A percentile compares a stretch with the other conserved stretches of the same genome.
Evolutionary conservation across 2,797 vertebrate genomes (phyloP).

Genomic region (Ceryle rudis): DNA sequence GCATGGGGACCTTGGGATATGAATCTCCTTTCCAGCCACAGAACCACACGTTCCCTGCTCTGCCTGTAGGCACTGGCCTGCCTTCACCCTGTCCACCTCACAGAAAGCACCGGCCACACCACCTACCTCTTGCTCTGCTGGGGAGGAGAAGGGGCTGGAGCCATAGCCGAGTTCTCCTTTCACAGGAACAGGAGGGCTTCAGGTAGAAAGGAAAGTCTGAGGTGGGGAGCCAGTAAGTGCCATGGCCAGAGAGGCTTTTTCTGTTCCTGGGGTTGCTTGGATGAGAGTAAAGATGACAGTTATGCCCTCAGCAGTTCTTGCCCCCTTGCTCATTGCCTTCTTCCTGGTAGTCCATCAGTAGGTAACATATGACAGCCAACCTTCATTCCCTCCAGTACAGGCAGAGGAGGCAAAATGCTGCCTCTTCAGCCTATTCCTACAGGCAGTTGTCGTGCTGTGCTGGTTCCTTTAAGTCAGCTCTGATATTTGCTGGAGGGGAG

Average conservation of each 20-base stretch:
- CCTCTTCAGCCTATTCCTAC: neutral
- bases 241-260: neutral
- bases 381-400: too few relatives aligned
- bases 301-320: neutral
- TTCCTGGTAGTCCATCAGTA: neutral
- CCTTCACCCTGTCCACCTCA: neutral
- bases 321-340: neutral
- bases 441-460: neutral
- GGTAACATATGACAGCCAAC: neutral
- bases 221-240: neutral
- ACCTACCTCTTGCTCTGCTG: neutral
- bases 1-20: accelerated
- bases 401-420: neutral
- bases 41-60: neutral
- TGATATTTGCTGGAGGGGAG: neutral
- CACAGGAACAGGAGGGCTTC: accelerated
- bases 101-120: neutral
- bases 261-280: neutral
- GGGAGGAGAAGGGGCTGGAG: neutral
- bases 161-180: neutral
- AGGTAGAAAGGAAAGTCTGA: neutral
- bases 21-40: neutral
- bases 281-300: neutral
- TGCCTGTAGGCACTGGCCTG: accelerated
- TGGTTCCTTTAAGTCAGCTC: neutral